Percentiles rank a stretch among this genome's conserved stretches.
Conservation (phyloP, 1,140 invertebrate genomes). For the Drosophila lini region DNA sequence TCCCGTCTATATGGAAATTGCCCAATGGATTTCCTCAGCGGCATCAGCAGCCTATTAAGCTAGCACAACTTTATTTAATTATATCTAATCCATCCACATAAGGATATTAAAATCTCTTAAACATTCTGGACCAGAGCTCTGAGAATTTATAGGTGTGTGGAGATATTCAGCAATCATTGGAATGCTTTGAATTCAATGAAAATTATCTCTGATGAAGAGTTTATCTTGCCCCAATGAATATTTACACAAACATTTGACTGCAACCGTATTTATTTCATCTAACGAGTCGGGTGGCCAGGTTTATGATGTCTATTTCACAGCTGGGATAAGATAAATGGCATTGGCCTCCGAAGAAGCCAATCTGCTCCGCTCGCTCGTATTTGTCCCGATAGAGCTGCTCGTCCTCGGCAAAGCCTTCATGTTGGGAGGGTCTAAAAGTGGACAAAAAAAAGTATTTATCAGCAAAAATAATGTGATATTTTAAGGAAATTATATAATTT, state of each 20-base stretch:
- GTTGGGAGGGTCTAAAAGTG: conserved; percentile 69
- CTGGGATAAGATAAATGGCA: conserved; percentile 67
- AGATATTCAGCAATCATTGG: neutral
- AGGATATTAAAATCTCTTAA: neutral
- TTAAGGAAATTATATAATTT: neutral
- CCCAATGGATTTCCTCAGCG: conserved; percentile 54
- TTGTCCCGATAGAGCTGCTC: conserved; percentile 60
- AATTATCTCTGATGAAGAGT: neutral
- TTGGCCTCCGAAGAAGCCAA: conserved; percentile 66
- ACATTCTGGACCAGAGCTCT: neutral
- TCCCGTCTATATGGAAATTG: conserved; percentile 61
- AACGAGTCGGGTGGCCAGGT: conserved; percentile 61
- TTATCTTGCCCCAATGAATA: conserved; percentile 20
- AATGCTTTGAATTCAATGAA: neutral
- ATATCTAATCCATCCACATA: neutral
- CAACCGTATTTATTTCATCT: conserved; percentile 62
- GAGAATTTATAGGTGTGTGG: neutral
- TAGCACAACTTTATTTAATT: conserved; percentile 8
- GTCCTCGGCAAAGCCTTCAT: conserved; percentile 64
- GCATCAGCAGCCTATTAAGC: conserved; percentile 59
- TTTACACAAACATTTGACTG: neutral
- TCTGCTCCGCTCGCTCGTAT: conserved; percentile 75
- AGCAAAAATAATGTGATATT: neutral
- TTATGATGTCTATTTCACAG: conserved; percentile 67
- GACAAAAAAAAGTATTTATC: neutral